Base-by-base conservation (phyloP, 2,888 invertebrate species). In the Acanthosepion pharaonis region DNA sequence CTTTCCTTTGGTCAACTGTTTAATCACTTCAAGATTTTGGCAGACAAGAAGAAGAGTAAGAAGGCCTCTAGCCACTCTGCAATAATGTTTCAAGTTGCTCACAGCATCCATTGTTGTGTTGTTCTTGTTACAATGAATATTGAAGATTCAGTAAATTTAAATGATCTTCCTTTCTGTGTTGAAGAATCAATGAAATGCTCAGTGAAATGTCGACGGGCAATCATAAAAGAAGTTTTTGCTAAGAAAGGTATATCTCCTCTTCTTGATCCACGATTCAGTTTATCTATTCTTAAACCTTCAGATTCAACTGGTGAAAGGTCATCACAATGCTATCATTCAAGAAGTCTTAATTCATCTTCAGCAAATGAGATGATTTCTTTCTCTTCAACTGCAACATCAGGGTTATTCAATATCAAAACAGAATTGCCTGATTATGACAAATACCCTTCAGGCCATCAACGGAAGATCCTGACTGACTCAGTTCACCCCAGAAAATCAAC, bases 31-130 rank as follows among this genome's bases (percentile, higher is more conserved):
- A 78, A 78, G 33, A 28, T 93, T 49, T 93, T 93, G 53, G 93
- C 93, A 15, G 53, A 93, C n/a, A 53, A 49, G 23, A 53, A 49
- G 18, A 93, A 93, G 11, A 48, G 49, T 28, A 42, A 42, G 42
- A 93, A 93, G 8, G 33, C 93, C 49, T 49, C 51, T 49, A 92
- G 9, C 48, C 92, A 92, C 92, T 92, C 49, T 53, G 53, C 93
- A 28, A 93, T 93, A 53, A 53, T 93, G 53, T 93, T 93, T 93
- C 51, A 93, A 33, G 53, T 93, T n/a, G 93, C 93, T n/a, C 51
- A 53, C 49, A 93, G 93, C 33, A 93, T 93, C n/a, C 93, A 93
- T 53, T 93, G 93, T 51, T 93, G 93, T 28, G 93, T 93, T 28
- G 93, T 93, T 53, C 53, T 93, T 18, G 28, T 53, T 28, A 53